Percentiles rank a stretch among this genome's conserved stretches.
Evolutionary conservation across 2,113 vertebrate species (phyloP).

Genomic region (Tragulus kanchil): DNA sequence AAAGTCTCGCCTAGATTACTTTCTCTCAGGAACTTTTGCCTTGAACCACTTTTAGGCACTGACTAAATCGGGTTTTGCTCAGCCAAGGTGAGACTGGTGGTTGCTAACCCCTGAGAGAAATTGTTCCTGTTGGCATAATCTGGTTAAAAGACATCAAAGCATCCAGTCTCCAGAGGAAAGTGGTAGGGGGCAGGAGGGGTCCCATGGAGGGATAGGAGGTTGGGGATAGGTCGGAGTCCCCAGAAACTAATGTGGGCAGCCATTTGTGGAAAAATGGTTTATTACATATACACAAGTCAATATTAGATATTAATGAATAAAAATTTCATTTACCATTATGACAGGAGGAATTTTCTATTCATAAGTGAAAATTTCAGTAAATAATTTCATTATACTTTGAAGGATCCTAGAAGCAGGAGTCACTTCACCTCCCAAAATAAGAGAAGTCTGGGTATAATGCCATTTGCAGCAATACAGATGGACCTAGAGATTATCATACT

Average conservation of each 20-base stretch:
- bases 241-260: background rate
- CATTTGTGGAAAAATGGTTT: background rate
- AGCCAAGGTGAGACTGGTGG: background rate
- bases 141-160: background rate
- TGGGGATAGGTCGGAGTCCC: background rate
- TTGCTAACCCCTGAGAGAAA: background rate
- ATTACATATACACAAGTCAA: background rate
- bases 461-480: no score
- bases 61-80: background rate
- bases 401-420: background rate
- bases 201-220: background rate
- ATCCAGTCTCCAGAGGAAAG: background rate
- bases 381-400: background rate
- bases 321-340: background rate
- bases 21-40: conserved; percentile 69
- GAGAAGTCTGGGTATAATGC: background rate
- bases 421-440: background rate
- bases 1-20: background rate
- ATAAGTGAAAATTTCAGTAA: background rate
- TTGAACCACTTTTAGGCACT: conserved; percentile 39
- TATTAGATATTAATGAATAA: background rate
- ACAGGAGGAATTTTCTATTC: background rate
- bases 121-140: background rate
- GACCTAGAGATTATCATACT: no score
- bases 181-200: background rate